Conservation (phyloP, 1,140 invertebrate species). For the Onthophagus taurus region DNA sequence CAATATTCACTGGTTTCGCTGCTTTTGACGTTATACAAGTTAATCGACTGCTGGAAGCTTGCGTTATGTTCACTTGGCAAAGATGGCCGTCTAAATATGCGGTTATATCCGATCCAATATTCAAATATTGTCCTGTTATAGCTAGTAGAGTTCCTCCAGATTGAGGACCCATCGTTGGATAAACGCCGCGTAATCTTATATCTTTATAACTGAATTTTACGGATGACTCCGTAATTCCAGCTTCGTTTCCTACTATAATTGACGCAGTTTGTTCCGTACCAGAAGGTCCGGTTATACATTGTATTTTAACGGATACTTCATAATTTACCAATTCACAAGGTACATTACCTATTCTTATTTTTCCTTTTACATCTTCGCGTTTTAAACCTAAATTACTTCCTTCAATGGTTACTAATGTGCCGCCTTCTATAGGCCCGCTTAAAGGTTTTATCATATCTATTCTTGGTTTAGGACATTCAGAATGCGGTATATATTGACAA, state of each 20-base stretch:
- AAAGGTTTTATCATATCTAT: conserved; percentile 89
- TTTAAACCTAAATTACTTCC: conserved; percentile 91
- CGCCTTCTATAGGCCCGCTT: conserved; percentile 91
- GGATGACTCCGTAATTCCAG: conserved; percentile 77
- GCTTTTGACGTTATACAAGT: conserved; percentile 77
- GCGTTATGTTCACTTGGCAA: conserved; percentile 79
- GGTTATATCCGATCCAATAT: conserved; percentile 83
- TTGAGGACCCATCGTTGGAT: conserved; percentile 79
- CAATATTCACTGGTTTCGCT: conserved; percentile 46
- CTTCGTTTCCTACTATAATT: conserved; percentile 81
- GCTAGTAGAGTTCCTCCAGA: conserved; percentile 90
- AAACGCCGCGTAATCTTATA: conserved; percentile 68
- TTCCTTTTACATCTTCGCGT: conserved; percentile 80
- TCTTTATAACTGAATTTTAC: conserved; percentile 87
- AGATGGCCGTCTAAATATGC: conserved; percentile 82
- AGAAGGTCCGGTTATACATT: conserved; percentile 76
- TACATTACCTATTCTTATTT: conserved; percentile 84
- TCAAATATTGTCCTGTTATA: conserved; percentile 82
- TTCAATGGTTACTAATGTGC: conserved; percentile 89
- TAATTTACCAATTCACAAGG: conserved; percentile 82
- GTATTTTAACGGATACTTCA: conserved; percentile 84
- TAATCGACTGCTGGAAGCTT: conserved; percentile 79
- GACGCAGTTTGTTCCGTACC: conserved; percentile 64
- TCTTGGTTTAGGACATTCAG: conserved; percentile 81
- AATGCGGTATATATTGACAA: conserved; percentile 60